A percentile compares a stretch with the other conserved stretches of the same genome.
Conservation (phyloP, 2,888 invertebrate species). For the Chymomyza amoena region DNA sequence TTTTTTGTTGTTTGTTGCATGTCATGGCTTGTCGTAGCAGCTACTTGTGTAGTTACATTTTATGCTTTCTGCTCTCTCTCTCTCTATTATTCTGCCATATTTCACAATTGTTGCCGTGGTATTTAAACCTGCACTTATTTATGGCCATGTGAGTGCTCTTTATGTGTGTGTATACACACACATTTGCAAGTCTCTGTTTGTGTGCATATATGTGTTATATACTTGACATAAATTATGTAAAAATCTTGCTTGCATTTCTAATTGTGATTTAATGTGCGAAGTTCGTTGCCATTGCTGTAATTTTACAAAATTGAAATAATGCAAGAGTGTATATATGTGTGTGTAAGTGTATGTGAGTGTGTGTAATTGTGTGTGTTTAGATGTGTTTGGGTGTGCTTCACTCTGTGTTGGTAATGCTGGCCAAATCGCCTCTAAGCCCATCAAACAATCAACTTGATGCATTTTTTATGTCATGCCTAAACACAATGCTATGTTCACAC, state of each 20-base stretch:
- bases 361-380: not conserved
- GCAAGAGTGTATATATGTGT: not conserved
- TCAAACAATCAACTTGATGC: not conserved
- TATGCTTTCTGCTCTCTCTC: constrained; percentile 57
- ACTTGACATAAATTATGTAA: constrained; percentile 74
- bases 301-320: not conserved
- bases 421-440: not conserved
- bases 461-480: not conserved
- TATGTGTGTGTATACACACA: constrained; percentile 14
- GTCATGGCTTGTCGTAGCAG: constrained; percentile 16
- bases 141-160: constrained; percentile 54
- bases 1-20: not conserved
- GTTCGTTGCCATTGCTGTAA: constrained; percentile 8
- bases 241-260: constrained; percentile 72
- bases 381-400: not conserved
- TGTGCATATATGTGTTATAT: constrained; percentile 50
- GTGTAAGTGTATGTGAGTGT: not conserved
- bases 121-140: constrained; percentile 75
- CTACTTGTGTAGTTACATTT: constrained; percentile 61
- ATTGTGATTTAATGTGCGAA: constrained; percentile 57
- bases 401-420: not conserved
- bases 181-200: constrained; percentile 4
- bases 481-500: no score
- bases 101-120: constrained; percentile 74
- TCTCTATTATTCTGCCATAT: constrained; percentile 74